phyloP scores from a whole-genome alignment of 2,888 invertebrate species.

The Tenthredo notha region DNA sequence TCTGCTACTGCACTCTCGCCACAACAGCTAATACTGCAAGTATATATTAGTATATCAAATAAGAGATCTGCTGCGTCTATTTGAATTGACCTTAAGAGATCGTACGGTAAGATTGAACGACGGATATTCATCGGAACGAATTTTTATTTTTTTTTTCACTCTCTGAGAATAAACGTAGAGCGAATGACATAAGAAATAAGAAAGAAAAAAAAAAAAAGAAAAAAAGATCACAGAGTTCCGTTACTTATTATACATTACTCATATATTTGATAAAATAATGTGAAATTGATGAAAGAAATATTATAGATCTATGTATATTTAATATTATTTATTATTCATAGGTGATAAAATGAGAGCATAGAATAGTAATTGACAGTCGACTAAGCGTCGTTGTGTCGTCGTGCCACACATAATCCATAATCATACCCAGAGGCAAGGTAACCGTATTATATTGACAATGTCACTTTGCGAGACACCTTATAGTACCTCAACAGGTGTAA shows the following conservation, averaged over 20 bases:
- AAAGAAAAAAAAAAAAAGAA: no score
- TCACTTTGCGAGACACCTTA: background rate
- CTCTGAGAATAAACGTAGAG: no score
- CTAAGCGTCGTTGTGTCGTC: background rate
- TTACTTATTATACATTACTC: no score
- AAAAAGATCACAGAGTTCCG: no score
- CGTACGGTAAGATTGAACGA: background rate
- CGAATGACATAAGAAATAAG: no score
- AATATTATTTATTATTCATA: background rate
- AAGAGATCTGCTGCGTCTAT: background rate
- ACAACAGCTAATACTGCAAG: background rate
- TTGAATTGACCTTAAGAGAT: background rate
- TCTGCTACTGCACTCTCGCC: background rate
- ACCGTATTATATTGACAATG: slow-evolving; percentile 25
- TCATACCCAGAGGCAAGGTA: background rate
- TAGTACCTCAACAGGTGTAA: slow-evolving; percentile 19
- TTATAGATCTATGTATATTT: background rate
- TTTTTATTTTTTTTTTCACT: no score
- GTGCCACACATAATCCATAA: background rate
- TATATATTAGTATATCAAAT: background rate
- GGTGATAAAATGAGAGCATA: slow-evolving; percentile 9
- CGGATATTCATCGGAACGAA: background rate
- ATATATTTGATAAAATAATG: no score
- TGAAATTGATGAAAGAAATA: no score
- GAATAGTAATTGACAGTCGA: slow-evolving; percentile 6